A percentile compares a stretch with the other conserved stretches of the same genome.
phyloP scores from a whole-genome alignment of 2,797 vertebrate genomes.

The Astyanax mexicanus region DNA sequence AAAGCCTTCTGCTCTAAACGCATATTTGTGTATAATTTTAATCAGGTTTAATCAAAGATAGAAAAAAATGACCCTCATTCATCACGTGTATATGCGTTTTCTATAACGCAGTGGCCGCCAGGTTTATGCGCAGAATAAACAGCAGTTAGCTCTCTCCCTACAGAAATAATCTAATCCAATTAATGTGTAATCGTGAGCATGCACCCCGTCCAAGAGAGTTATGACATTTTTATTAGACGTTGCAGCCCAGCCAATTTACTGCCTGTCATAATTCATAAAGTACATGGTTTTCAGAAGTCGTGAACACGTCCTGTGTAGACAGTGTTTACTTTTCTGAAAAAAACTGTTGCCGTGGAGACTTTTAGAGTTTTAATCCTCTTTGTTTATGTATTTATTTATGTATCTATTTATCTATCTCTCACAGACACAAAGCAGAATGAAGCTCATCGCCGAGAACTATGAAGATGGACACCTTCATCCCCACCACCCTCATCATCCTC shows the following conservation, averaged over 20 bases:
- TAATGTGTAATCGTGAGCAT: constrained; percentile 66
- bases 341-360: constrained; percentile 42
- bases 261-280: constrained; percentile 70
- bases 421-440: constrained; percentile 96
- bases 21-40: constrained; percentile 42
- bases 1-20: constrained; percentile 1
- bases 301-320: constrained; percentile 61
- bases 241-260: constrained; percentile 67
- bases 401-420: constrained; percentile 1
- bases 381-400: too few relatives aligned
- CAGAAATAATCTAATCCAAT: constrained; percentile 62
- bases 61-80: constrained; percentile 38
- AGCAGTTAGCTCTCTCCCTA: constrained; percentile 21
- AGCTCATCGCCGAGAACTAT: constrained; percentile 92
- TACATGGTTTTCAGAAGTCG: constrained; percentile 58
- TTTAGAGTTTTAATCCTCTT: too few relatives aligned
- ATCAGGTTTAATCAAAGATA: constrained; percentile 40
- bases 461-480: constrained; percentile 90
- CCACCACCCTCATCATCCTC: constrained; percentile 79
- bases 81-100: constrained; percentile 20
- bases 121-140: constrained; percentile 12
- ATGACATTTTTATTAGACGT: constrained; percentile 67
- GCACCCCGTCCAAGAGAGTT: constrained; percentile 72
- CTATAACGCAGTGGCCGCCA: constrained; percentile 15
- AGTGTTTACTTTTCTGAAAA: constrained; percentile 48